phyloP scores from a whole-genome alignment of 2,797 vertebrate species.

The Sardinella longiceps region DNA sequence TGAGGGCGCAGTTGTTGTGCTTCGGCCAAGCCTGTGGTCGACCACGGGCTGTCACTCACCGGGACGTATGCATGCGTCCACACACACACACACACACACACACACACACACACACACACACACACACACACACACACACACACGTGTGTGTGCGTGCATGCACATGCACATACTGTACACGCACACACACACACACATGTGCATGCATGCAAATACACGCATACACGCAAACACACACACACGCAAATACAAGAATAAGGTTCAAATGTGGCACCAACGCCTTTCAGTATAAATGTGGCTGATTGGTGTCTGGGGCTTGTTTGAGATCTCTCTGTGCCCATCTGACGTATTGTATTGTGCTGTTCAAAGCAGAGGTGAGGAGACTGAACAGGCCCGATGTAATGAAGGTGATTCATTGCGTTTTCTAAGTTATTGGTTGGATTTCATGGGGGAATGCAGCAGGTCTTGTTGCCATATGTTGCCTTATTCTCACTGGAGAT shows the following conservation, averaged over 20 bases:
- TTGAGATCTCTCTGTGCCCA: background rate
- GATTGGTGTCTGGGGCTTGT: background rate
- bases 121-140: slow-evolving; percentile 24
- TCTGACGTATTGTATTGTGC: background rate
- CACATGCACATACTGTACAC: slow-evolving; percentile 24
- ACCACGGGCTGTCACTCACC: background rate
- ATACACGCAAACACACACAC: background rate
- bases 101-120: background rate
- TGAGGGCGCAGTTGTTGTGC: slow-evolving; percentile 42
- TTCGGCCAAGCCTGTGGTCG: slow-evolving; percentile 25
- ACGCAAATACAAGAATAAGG: background rate
- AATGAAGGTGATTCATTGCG: background rate
- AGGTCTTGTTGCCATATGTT: background rate
- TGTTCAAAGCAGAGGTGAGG: background rate
- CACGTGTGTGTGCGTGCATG: slow-evolving; percentile 11
- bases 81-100: too few species aligned
- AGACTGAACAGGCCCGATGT: background rate
- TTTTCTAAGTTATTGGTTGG: background rate
- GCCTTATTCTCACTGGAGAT: background rate
- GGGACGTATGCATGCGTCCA: too few species aligned
- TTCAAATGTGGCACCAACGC: too few species aligned
- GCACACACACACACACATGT: slow-evolving; percentile 20
- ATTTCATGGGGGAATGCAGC: background rate
- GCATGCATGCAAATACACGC: background rate
- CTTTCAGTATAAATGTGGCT: background rate